These are phyloP conservation scores for Pachyrhynchus sulphureomaculatus DNA, from an alignment of 1,140 invertebrate species.

Conservation along the genomic window DNA sequence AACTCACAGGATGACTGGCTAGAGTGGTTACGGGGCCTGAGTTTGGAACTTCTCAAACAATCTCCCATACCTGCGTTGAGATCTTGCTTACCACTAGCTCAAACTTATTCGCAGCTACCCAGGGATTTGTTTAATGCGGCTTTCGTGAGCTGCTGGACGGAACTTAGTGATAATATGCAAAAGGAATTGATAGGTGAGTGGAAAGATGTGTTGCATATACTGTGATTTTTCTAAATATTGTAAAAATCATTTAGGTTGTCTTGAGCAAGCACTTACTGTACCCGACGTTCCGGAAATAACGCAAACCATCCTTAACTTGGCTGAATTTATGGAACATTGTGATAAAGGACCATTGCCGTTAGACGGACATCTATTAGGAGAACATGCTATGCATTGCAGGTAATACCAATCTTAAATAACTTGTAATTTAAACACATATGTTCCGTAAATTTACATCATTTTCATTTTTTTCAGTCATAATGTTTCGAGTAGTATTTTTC, in stretches of 20 bases:
- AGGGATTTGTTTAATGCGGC: constrained; percentile 97
- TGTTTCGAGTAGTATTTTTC: too few relatives aligned
- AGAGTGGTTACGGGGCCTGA: constrained; percentile 91
- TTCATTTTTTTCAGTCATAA: too few relatives aligned
- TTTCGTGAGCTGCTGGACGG: constrained; percentile 98
- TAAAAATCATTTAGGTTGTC: constrained; percentile 59
- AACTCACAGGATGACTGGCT: constrained; percentile 91
- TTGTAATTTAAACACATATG: too few relatives aligned
- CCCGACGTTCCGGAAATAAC: constrained; percentile 96
- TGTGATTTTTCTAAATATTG: too few relatives aligned
- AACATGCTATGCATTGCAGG: constrained; percentile 80
- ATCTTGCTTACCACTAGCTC: constrained; percentile 89
- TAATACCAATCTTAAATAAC: too few relatives aligned
- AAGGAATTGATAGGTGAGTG: constrained; percentile 72
- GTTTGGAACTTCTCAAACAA: constrained; percentile 92
- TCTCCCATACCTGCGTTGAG: constrained; percentile 91
- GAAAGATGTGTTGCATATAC: background rate
- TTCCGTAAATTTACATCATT: too few relatives aligned
- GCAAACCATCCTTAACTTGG: constrained; percentile 95
- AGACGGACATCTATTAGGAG: constrained; percentile 77
- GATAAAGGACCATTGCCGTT: constrained; percentile 94
- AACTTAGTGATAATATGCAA: constrained; percentile 80
- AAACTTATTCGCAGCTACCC: constrained; percentile 90
- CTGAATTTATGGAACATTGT: constrained; percentile 99
- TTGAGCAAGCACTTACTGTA: constrained; percentile 87